Evolutionary conservation across 1,140 invertebrate species (phyloP).

Genomic region (Danaus plexippus): DNA sequence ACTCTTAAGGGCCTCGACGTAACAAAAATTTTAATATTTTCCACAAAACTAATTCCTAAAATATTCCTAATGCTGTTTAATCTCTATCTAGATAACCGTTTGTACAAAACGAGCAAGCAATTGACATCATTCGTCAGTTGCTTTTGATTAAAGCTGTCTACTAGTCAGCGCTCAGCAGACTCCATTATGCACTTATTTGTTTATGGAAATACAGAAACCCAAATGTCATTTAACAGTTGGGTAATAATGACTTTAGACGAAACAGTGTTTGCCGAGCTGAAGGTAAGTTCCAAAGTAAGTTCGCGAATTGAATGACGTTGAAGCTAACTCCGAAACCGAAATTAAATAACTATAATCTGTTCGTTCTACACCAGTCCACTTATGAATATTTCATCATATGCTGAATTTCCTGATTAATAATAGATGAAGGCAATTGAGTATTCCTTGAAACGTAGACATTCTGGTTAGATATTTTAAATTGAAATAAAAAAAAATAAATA

Average conservation of each 20-base stretch:
- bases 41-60: too few species aligned
- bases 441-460: conserved; percentile 26
- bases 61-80: too few species aligned
- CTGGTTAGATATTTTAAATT: too few species aligned
- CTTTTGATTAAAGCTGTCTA: conserved; percentile 6
- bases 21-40: too few species aligned
- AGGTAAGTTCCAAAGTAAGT: conserved; percentile 7
- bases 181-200: too few species aligned
- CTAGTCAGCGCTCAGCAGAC: too few species aligned
- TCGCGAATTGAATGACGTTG: conserved; percentile 2
- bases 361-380: conserved; percentile 41
- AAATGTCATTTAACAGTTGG: too few species aligned
- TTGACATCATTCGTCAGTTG: conserved; percentile 12
- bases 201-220: too few species aligned
- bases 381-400: conserved; percentile 56
- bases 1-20: too few species aligned
- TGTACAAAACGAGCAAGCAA: neutral
- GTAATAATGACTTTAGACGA: too few species aligned
- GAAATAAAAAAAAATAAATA: too few species aligned
- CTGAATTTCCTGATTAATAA: conserved; percentile 51
- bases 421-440: conserved; percentile 45
- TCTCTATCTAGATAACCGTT: neutral
- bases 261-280: neutral
- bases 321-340: conserved; percentile 32
- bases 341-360: conserved; percentile 51